Percentiles rank a stretch among this genome's conserved stretches.
Conservation (phyloP, 2,113 vertebrate species). For the Menidia beryllina region DNA sequence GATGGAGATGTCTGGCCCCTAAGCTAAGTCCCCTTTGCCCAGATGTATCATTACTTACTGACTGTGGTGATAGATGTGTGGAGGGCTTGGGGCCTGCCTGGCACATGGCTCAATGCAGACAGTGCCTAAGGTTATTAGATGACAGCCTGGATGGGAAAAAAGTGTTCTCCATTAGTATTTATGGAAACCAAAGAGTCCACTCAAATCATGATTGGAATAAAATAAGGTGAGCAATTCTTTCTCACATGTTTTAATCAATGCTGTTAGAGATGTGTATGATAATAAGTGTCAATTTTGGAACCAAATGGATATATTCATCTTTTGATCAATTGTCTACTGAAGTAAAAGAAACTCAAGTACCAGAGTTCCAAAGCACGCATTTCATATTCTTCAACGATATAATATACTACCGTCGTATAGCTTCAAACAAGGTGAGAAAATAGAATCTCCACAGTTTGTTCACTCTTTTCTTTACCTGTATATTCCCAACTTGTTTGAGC, state of each 20-base stretch:
- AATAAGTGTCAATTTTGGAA: constrained; percentile 8
- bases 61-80: constrained; percentile 57
- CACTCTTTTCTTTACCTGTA: background rate
- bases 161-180: constrained; percentile 7
- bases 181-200: constrained; percentile 9
- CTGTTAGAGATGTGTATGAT: background rate
- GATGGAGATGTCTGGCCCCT: constrained; percentile 54
- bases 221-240: background rate
- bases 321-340: constrained; percentile 15
- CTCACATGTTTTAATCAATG: constrained; percentile 9
- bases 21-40: constrained; percentile 29
- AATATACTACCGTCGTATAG: constrained; percentile 70
- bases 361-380: constrained; percentile 52
- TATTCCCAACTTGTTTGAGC: constrained; percentile 37
- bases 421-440: constrained; percentile 72
- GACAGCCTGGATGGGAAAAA: constrained; percentile 13
- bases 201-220: no score
- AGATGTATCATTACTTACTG: constrained; percentile 52
- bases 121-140: constrained; percentile 47
- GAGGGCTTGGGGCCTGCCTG: constrained; percentile 25
- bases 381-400: constrained; percentile 66
- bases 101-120: constrained; percentile 45
- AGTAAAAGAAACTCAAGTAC: background rate
- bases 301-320: background rate
- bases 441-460: constrained; percentile 30